phyloP scores from a whole-genome alignment of 2,113 vertebrate genomes.

The Bubo blakistoni region DNA sequence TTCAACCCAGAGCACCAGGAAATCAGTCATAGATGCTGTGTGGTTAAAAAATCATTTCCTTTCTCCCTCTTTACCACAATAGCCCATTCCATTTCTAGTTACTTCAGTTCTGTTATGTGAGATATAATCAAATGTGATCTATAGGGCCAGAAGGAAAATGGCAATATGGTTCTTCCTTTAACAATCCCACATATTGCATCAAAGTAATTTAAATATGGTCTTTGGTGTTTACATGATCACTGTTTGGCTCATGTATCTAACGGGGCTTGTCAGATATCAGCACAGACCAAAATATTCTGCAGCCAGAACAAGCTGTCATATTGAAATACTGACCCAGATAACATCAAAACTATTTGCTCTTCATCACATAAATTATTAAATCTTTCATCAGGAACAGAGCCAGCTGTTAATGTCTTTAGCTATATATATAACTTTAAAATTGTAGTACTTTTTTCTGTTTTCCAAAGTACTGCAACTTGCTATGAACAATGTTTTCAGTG shows the following conservation, averaged over 20 bases:
- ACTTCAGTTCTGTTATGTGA: neutral
- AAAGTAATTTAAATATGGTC: neutral
- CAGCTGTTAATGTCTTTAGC: neutral
- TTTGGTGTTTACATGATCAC: neutral
- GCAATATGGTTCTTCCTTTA: neutral
- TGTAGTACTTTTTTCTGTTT: neutral
- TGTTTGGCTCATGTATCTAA: neutral
- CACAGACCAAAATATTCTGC: neutral
- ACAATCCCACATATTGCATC: neutral
- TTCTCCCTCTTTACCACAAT: neutral
- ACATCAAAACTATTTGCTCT: neutral
- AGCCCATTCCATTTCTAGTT: neutral
- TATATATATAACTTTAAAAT: neutral
- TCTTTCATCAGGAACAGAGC: neutral
- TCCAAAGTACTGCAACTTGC: neutral
- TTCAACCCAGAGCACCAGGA: neutral
- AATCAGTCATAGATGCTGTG: neutral
- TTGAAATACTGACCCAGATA: slow-evolving; percentile 18
- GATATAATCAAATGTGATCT: neutral
- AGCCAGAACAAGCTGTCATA: neutral
- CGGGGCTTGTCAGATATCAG: neutral
- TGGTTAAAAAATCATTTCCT: neutral
- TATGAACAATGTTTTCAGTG: neutral
- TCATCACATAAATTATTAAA: slow-evolving; percentile 12
- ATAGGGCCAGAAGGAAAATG: neutral